phyloP scores from a whole-genome alignment of 2,888 invertebrate genomes.

The Zelleria hepariella region DNA sequence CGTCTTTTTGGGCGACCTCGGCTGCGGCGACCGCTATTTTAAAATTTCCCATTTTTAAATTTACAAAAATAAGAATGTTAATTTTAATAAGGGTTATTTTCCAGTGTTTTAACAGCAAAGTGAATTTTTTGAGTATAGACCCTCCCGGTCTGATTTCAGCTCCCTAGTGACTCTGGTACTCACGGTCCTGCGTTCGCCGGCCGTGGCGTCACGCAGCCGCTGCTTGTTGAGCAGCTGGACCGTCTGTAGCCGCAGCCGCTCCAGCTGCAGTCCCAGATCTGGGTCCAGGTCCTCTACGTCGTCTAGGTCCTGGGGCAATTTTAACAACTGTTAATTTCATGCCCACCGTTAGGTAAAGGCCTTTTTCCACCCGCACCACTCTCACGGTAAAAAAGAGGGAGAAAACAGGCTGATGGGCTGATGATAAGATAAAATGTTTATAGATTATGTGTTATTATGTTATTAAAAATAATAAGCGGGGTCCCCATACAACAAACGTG shows the following conservation, averaged over 20 bases:
- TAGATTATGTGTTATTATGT: no score
- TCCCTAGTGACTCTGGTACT: no score
- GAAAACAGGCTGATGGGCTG: no score
- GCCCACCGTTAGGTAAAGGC: no score
- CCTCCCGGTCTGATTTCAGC: no score
- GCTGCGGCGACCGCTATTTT: no score
- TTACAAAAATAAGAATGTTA: not conserved
- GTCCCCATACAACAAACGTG: no score
- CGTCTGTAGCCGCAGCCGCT: slow-evolving; percentile 41
- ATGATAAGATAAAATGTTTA: no score
- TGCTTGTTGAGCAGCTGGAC: slow-evolving; percentile 38
- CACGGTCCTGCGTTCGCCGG: not conserved
- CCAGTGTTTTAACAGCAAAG: not conserved
- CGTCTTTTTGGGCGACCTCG: no score
- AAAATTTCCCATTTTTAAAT: not conserved
- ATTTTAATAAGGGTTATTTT: not conserved
- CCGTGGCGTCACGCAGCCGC: slow-evolving; percentile 26
- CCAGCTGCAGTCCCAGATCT: slow-evolving; percentile 31
- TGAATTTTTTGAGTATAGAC: no score
- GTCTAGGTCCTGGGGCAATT: slow-evolving; percentile 22
- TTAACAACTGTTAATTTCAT: no score
- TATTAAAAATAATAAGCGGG: no score
- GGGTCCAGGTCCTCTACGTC: slow-evolving; percentile 32
- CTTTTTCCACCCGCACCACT: not conserved
- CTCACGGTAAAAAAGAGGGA: not conserved